Base-by-base conservation (phyloP, 2,797 vertebrate species). In the Sebastolobus altivelis region DNA sequence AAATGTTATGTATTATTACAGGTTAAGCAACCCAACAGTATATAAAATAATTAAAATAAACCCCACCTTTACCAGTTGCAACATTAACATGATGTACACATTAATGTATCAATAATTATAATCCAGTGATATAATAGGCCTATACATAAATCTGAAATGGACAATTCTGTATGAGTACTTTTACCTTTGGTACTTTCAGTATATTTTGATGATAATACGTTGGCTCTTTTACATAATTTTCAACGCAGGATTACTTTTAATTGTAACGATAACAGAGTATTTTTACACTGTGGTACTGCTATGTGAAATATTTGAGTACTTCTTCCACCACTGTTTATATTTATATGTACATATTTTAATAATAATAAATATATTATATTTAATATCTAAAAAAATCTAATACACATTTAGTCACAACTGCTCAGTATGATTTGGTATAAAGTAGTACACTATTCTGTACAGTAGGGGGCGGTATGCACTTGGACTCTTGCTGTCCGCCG, bases 401-500 rank as follows among this genome's bases (percentile, higher is more conserved):
- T 43, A 40, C 16, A 43, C 38, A 63, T 22, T n/a, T 31, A 67
- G 6, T 11, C 22, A 65, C 22, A n/a, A 22, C 25, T 4, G 25
- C 20, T 1, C 12, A 18, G 40, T 13, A 4, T 11, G 7, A 72
- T 16, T 22, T 20, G 14, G 3, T 16, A 58, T 18, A 3, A 0
- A 2, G 52, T n/a, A 31, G 22, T 72, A 62, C 71, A 38, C 20
- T 16, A 0, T 0, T 37, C 3, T 73, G 8, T 25, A 35, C 87
- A 25, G 8, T 10, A 74, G 69, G 33, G 35, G 75, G 63, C 54
- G 7, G 5, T 22, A 38, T 0, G 6, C 20, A 2, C 0, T 13
- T 46, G 4, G 3, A n/a, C n/a, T 49, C 9, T 27, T 12, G 10
- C 3, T 0, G 14, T 31, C 60, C 4, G 16, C 58, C 1, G 0